Evolutionary conservation across 2,797 vertebrate species (phyloP).

Genomic region (Tolypeutes matacus): DNA sequence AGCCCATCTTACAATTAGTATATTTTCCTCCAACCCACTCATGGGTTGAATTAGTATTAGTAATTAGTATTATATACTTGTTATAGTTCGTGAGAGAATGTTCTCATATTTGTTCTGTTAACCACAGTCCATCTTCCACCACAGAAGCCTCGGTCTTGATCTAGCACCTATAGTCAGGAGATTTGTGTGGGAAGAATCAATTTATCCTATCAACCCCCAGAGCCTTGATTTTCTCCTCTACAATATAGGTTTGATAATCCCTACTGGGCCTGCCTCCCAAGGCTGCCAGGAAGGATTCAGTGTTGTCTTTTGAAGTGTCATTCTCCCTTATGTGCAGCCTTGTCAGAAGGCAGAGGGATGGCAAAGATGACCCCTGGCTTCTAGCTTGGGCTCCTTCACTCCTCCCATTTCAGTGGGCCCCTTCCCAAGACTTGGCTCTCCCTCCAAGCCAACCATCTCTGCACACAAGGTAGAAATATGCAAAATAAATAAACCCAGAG

Average conservation of each 20-base stretch:
- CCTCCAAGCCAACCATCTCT: slow-evolving; percentile 61
- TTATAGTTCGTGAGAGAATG: no score
- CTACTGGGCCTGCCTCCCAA: neutral
- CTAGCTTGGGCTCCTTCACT: slow-evolving; percentile 1
- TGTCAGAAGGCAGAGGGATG: neutral
- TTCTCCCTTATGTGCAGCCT: neutral
- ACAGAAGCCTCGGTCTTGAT: neutral
- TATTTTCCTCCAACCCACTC: no score
- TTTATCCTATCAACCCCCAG: slow-evolving; percentile 24
- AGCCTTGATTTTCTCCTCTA: slow-evolving; percentile 47
- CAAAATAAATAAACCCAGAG: slow-evolving; percentile 78
- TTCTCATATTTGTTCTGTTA: no score
- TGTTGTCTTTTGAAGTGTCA: neutral
- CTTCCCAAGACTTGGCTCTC: slow-evolving; percentile 39
- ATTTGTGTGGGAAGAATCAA: slow-evolving; percentile 53
- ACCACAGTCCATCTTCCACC: no score
- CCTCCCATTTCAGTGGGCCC: slow-evolving; percentile 49
- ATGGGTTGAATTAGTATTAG: no score
- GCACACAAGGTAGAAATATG: slow-evolving; percentile 76
- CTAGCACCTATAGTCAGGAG: neutral
- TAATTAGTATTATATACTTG: no score
- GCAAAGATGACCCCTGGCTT: slow-evolving; percentile 6
- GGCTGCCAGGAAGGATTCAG: neutral
- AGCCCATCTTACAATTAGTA: no score
- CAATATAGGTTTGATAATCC: slow-evolving; percentile 18